Base-by-base conservation (phyloP, 2,113 vertebrate species). In the Pardalotus punctatus region DNA sequence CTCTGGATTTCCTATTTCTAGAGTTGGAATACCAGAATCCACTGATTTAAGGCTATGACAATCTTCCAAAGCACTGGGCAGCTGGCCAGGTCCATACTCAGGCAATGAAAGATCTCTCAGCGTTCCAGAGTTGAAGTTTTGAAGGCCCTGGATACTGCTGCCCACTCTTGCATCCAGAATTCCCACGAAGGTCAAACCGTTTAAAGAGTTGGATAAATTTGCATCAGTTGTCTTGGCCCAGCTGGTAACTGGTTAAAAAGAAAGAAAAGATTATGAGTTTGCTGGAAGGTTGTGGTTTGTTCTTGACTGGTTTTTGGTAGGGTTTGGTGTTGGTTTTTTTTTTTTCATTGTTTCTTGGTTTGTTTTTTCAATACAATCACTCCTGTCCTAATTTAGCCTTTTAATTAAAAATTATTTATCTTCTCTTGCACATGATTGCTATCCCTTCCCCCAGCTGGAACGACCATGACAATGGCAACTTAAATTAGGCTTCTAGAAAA, bases 11-110 rank as follows among this genome's bases (percentile, higher is more conserved):
- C 98, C 97, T 69, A 99, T 98, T 98, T 99, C 99, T 40, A 99
- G 98, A 13, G 98, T 99, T 4, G 99, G 99, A 87, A 99, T 99
- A 45, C 99, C 99, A 0, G 99, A 99, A 97, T 99, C 99, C 96
- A 99, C 98, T 4, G 99, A 99, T 43, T 97, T 97, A 85, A 98
- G 97, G 96, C 99, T 99, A 81, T 96, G 97, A 87, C 95, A 96
- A 81, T 99, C 99, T 64, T 98, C 98, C 25, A 97, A 81, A 60
- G 95, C 91, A 21, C 93, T 79, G 7, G 94, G 92, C 20, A 94
- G 96, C 87, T 94, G 96, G 61, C 72, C 89, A 15, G 97, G 97
- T 48, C 86, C 96, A 17, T 87, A 96, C 27, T 91, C 97, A 6
- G 98, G 95, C 36, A 95, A 56, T 4, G 97, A 95, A 29, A 92